Evolutionary conservation across 2,797 vertebrate species (phyloP).

Genomic region (Sebastes jordani): DNA sequence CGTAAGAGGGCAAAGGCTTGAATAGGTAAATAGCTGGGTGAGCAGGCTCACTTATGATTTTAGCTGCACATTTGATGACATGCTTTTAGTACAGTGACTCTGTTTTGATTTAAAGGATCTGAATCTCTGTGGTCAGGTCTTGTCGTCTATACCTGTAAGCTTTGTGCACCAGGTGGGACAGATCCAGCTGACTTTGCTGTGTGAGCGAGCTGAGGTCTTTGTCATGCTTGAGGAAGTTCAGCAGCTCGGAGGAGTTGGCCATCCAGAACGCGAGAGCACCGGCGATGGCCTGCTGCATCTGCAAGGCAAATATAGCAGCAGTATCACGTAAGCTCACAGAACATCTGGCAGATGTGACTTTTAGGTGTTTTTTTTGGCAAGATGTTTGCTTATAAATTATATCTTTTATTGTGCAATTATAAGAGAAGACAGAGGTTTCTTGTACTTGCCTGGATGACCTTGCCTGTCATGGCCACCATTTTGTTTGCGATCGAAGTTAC

Average conservation of each 20-base stretch:
- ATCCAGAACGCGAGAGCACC: conserved; percentile 94
- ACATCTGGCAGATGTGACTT: not conserved
- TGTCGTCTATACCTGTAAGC: conserved; percentile 87
- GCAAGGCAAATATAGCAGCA: conserved; percentile 33
- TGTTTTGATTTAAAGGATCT: not conserved
- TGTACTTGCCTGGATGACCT: conserved; percentile 90
- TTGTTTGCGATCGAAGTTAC: conserved; percentile 86
- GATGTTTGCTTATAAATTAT: not conserved
- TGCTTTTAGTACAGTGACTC: not conserved
- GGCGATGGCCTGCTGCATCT: conserved; percentile 90
- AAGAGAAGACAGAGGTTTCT: not conserved
- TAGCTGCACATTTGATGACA: not conserved
- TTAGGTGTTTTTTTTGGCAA: not conserved
- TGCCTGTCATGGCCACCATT: conserved; percentile 91
- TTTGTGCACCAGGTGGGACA: conserved; percentile 90
- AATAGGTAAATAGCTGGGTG: not conserved
- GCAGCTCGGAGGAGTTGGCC: conserved; percentile 93
- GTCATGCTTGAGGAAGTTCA: conserved; percentile 94
- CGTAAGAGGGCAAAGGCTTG: not conserved
- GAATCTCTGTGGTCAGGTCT: not conserved
- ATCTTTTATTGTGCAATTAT: not conserved
- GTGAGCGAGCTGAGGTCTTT: conserved; percentile 87
- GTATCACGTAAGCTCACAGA: not conserved
- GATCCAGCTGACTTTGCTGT: conserved; percentile 86
- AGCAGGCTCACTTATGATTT: not conserved